Evolutionary conservation across 2,113 vertebrate species (phyloP), one percentile per base, ranked within the genome.

Genomic region (Xyrauchen texanus): DNA sequence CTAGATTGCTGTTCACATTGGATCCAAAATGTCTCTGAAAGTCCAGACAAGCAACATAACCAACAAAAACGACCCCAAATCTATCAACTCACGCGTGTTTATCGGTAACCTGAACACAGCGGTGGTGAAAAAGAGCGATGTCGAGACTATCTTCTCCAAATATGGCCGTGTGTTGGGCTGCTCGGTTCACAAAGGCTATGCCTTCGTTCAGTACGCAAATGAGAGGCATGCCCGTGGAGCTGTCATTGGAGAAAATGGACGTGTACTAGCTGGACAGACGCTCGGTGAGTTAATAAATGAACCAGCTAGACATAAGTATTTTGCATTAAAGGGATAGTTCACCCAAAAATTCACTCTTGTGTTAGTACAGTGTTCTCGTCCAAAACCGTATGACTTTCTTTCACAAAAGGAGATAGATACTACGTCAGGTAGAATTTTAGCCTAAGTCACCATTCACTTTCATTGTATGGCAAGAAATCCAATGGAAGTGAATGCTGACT

Each of bases 71-170:
- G 97, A 98, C 85, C 95, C 96, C 75, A 96, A 96, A 82, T 98
- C 97, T 71, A 94, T 97, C 91, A 97, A 97, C 89, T 98, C 97
- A 4, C 91, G 96, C 15, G 96, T 98, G 84, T 98, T 98, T 85
- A 98, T 98, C 21, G 97, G 97, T 70, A 98, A 98, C 86, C 95
- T 98, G 68, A 97, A 98, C 91, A 98, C 97, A 9, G 94, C 95
- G 0, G 91, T 97, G 90, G 96, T 97, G 86, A 98, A 95, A 90
- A 98, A 98, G 90, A 94, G 94, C 0, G 96, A 98, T 0, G 96
- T 98, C 70, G 97, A 98, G 90, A 94, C 90, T 84, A 96, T 98
- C 80, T 98, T 98, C 88, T 95, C 92, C 78, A 95, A 96, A 88
- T 98, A 98, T 0, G 96, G 97, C 61, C 93, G 95, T 0, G 96